Conservation (phyloP, 2,888 invertebrate species). For the Aspidiotus destructor region DNA sequence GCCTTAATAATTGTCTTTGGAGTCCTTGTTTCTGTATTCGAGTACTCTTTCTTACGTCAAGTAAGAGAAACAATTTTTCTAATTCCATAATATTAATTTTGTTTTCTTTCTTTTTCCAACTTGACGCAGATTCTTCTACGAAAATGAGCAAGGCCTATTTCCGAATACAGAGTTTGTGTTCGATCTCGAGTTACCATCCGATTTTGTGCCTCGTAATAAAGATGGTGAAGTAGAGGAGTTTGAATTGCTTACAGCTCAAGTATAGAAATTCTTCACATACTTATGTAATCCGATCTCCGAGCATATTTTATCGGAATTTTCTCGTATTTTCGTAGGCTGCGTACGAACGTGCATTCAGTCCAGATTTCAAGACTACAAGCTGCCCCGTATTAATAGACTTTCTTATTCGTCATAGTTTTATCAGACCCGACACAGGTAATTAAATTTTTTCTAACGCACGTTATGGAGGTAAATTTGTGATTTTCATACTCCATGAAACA, state of each 20-base stretch:
- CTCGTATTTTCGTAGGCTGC: conserved; percentile 39
- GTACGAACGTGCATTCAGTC: conserved; percentile 64
- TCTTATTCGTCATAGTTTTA: conserved; percentile 78
- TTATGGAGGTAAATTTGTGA: no score
- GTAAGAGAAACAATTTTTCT: no score
- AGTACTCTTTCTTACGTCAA: no score
- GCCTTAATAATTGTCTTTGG: no score
- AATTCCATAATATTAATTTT: no score
- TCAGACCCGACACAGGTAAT: conserved; percentile 80
- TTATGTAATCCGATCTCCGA: background rate
- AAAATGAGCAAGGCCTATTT: conserved; percentile 84
- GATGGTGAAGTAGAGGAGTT: conserved; percentile 92
- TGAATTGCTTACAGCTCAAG: conserved; percentile 70
- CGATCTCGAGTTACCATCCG: conserved; percentile 79
- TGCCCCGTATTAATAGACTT: conserved; percentile 86
- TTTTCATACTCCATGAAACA: no score
- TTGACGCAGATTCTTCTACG: conserved; percentile 66
- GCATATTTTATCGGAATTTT: background rate
- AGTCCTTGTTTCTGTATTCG: no score
- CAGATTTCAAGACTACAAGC: conserved; percentile 88
- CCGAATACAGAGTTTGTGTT: conserved; percentile 92
- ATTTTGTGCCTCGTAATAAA: conserved; percentile 82
- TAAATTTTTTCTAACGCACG: background rate
- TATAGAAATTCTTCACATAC: conserved; percentile 42
- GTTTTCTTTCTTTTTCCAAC: no score